Evolutionary conservation across 2,113 vertebrate genomes (phyloP).

Genomic region (Prietella phreatophila): DNA sequence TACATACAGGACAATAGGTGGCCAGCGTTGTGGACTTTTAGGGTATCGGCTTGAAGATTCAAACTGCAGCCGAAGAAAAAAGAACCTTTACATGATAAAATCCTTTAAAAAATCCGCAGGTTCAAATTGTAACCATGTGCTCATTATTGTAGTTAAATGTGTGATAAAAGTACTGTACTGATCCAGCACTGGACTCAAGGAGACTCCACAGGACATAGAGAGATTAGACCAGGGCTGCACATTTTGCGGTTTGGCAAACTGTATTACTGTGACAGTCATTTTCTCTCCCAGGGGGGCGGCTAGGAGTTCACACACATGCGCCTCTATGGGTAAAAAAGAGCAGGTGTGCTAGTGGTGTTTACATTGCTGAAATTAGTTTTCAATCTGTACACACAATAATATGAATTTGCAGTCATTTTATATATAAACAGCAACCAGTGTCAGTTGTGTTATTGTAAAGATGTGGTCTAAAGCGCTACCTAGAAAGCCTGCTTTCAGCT

Average conservation of each 20-base stretch:
- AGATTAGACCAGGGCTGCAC: background rate
- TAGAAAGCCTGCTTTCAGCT: background rate
- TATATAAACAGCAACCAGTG: background rate
- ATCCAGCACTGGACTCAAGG: background rate
- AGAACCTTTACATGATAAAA: background rate
- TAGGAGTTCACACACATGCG: background rate
- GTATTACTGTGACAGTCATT: constrained; percentile 2
- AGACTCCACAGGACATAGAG: background rate
- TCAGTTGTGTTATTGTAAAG: background rate
- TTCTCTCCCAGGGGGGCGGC: background rate
- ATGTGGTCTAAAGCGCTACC: background rate
- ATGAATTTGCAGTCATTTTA: background rate
- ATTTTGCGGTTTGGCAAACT: background rate
- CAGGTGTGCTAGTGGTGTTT: constrained; percentile 24
- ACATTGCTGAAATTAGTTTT: constrained; percentile 17
- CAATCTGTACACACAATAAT: background rate
- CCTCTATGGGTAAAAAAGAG: background rate
- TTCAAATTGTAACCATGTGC: background rate
- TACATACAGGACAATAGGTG: background rate
- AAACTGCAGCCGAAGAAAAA: background rate
- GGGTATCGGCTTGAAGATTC: background rate
- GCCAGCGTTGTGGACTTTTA: background rate
- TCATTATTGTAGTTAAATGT: background rate
- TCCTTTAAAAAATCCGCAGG: background rate
- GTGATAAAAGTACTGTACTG: background rate